A percentile compares a stretch with the other conserved stretches of the same genome.
Conservation (phyloP, 2,113 vertebrate genomes). For the Nothoprocta pentlandii region DNA sequence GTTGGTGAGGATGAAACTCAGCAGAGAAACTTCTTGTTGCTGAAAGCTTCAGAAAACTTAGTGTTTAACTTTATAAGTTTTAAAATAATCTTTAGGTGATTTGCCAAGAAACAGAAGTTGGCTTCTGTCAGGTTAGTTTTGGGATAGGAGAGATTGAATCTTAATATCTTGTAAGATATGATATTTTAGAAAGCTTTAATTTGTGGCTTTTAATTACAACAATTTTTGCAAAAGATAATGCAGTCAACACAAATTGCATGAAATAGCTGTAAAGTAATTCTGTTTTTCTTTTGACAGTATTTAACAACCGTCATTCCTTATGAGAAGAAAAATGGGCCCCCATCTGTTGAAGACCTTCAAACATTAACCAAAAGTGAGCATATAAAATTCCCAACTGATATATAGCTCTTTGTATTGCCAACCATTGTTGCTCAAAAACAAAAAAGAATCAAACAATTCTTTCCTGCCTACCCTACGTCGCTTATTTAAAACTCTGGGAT, state of each 20-base stretch:
- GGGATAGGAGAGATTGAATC: background rate
- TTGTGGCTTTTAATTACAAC: background rate
- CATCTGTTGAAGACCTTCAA: slow-evolving; percentile 95
- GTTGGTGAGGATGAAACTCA: background rate
- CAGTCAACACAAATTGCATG: background rate
- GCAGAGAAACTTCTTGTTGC: background rate
- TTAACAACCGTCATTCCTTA: slow-evolving; percentile 99
- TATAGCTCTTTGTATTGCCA: background rate
- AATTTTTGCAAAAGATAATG: background rate
- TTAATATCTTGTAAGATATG: background rate
- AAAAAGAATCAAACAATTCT: background rate
- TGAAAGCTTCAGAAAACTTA: background rate
- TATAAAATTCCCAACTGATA: background rate
- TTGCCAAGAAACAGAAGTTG: background rate
- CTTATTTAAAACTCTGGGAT: background rate
- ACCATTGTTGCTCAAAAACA: background rate
- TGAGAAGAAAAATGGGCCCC: slow-evolving; percentile 91
- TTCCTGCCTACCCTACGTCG: background rate
- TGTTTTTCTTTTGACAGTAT: slow-evolving; percentile 84
- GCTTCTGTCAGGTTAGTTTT: background rate
- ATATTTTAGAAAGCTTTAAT: background rate
- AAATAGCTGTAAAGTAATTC: background rate
- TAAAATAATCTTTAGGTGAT: background rate
- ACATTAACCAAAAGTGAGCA: slow-evolving; percentile 97
- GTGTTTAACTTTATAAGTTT: background rate